Base-by-base conservation (phyloP, 2,113 vertebrate species). In the Scophthalmus maximus region DNA sequence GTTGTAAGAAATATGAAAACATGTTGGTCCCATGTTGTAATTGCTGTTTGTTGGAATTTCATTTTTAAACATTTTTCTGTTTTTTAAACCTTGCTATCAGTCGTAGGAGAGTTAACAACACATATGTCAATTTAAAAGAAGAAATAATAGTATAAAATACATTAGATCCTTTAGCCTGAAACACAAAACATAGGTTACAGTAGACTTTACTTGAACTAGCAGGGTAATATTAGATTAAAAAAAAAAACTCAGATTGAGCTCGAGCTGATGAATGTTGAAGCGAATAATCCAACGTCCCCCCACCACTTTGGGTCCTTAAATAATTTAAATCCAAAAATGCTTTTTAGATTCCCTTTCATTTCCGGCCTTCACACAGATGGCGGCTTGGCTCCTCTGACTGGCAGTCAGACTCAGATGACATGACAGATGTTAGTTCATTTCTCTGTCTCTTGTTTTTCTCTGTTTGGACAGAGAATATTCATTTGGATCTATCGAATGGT, bases 391-490 rank as follows among this genome's bases (percentile, higher is more conserved):
- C 52, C 73, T 75, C 65, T 84, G 80, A 87, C 69, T 84, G 85
- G 69, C 85, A 81, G 67, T 73, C 70, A 52, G 50, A 56, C 61
- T 88, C 75, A 76, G 70, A 88, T 46, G 81, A 84, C 70, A 72
- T 81, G 82, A 85, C 82, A 82, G 83, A 88, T 82, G 82, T 84
- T 79, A 79, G 75, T 84, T 84, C 42, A 79, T 85, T 83, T 76
- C 58, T 78, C 59, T 72, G 57, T 73, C 65, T 68, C 69, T 77
- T 79, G 59, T 84, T 68, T 78, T 58, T 42, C 46, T 73, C 59
- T 72, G 78, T 84, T 88, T 86, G 73, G 81, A 79, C 58, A 50
- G 40, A 77, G 74, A 72, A 78, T 52, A 76, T 72, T 81, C 70
- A 85, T 75, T n/a, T 78, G 73, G 69, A 78, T 79, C 55, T 47